These are phyloP conservation scores for Fundulus diaphanus DNA, from an alignment of 2,797 vertebrate genomes.

Conservation along the genomic window DNA sequence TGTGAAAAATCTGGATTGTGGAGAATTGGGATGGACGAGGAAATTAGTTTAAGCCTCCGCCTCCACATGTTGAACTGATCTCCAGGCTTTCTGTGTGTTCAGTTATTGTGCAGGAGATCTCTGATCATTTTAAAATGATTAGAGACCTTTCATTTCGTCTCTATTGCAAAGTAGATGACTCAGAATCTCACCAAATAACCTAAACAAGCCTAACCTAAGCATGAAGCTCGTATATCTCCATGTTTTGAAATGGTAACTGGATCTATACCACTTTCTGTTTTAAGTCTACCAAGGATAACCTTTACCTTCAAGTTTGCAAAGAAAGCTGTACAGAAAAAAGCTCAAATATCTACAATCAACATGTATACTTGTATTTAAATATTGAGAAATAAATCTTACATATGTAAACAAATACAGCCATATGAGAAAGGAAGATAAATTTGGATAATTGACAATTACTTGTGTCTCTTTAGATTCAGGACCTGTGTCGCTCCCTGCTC, in stretches of 20 bases:
- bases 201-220: not conserved
- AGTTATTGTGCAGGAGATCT: not conserved
- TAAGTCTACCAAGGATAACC: not conserved
- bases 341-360: not conserved
- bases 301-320: not conserved
- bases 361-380: slow-evolving; percentile 5
- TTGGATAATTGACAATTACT: not conserved
- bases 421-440: not conserved
- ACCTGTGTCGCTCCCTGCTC: slow-evolving; percentile 69
- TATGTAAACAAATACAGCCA: not conserved
- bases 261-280: not conserved
- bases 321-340: not conserved
- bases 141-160: not conserved
- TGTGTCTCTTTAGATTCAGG: slow-evolving; percentile 68
- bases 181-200: not conserved
- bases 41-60: not conserved
- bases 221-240: not conserved
- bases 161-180: not conserved
- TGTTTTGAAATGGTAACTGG: not conserved
- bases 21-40: not conserved
- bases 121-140: not conserved
- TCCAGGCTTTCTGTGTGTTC: not conserved
- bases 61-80: too few species aligned
- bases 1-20: not conserved
- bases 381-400: not conserved